Percentiles rank a stretch among this genome's conserved stretches.
Evolutionary conservation across 2,113 vertebrate species (phyloP).

Genomic region (Epinephelus moara): DNA sequence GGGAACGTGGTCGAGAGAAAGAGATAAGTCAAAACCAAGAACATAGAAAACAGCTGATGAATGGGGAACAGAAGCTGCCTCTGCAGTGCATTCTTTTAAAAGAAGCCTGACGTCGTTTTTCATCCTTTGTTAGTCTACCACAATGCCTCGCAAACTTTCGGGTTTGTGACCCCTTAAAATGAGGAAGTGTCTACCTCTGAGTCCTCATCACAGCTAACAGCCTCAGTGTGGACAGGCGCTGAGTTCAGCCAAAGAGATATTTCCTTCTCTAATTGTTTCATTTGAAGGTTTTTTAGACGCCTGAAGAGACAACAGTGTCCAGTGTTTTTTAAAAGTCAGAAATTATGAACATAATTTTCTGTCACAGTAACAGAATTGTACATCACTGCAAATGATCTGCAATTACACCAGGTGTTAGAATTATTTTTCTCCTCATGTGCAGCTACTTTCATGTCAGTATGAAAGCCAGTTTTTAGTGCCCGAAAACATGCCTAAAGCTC

Average conservation of each 20-base stretch:
- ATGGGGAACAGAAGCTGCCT: background rate
- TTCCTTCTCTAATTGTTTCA: background rate
- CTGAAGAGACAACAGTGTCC: too few species aligned
- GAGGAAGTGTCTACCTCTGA: background rate
- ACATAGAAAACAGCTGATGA: background rate
- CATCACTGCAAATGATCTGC: background rate
- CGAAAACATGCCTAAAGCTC: background rate
- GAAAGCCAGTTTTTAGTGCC: background rate
- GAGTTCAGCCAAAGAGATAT: background rate
- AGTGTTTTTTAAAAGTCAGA: too few species aligned
- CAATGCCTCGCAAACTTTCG: background rate
- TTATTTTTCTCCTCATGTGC: background rate
- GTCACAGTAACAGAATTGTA: background rate
- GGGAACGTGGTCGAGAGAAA: conserved; percentile 5
- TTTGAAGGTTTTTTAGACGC: background rate
- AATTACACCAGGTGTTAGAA: background rate
- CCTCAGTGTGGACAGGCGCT: background rate
- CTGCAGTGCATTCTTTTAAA: background rate
- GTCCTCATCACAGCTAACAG: background rate
- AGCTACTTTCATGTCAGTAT: background rate
- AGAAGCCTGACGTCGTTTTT: conserved; percentile 1
- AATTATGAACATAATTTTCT: too few species aligned
- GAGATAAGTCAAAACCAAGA: background rate
- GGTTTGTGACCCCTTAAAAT: background rate
- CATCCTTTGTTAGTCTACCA: background rate